Percentiles rank a stretch among this genome's conserved stretches.
phyloP scores from a whole-genome alignment of 2,797 vertebrate species.

The Microctenopoma lineatum region DNA sequence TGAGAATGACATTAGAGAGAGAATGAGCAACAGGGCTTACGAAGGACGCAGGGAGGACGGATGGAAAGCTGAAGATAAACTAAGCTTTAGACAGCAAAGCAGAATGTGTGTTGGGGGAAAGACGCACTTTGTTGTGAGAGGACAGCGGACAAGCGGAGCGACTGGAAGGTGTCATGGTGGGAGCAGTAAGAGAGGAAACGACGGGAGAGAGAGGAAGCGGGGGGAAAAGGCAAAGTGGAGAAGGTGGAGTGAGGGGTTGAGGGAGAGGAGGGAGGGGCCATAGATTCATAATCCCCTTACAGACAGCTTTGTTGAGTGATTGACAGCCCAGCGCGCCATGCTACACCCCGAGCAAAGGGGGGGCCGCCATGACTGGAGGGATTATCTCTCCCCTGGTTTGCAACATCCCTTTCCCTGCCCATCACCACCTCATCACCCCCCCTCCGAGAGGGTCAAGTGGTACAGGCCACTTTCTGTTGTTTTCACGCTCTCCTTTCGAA shows the following conservation, averaged over 20 bases:
- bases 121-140: conserved; percentile 54
- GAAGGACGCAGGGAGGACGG: conserved; percentile 57
- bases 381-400: conserved; percentile 77
- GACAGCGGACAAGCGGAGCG: conserved; percentile 50
- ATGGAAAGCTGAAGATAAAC: conserved; percentile 73
- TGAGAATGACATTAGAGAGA: conserved; percentile 44
- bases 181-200: conserved; percentile 12
- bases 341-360: conserved; percentile 64
- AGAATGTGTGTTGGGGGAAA: conserved; percentile 49
- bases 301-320: conserved; percentile 86
- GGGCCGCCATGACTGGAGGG: conserved; percentile 70
- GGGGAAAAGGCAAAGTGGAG: no score
- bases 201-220: conserved; percentile 6
- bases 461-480: conserved; percentile 79
- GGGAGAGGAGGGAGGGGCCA: conserved; percentile 61
- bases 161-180: conserved; percentile 26
- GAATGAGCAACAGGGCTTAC: conserved; percentile 37
- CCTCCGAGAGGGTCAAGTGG: conserved; percentile 82
- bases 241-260: conserved; percentile 13
- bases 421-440: conserved; percentile 45
- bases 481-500: conserved; percentile 63
- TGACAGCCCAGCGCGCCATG: conserved; percentile 80
- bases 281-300: conserved; percentile 81
- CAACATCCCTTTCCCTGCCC: conserved; percentile 39
- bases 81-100: conserved; percentile 68